Evolutionary conservation across 2,797 vertebrate species (phyloP).

Genomic region (Lepus townsendii): DNA sequence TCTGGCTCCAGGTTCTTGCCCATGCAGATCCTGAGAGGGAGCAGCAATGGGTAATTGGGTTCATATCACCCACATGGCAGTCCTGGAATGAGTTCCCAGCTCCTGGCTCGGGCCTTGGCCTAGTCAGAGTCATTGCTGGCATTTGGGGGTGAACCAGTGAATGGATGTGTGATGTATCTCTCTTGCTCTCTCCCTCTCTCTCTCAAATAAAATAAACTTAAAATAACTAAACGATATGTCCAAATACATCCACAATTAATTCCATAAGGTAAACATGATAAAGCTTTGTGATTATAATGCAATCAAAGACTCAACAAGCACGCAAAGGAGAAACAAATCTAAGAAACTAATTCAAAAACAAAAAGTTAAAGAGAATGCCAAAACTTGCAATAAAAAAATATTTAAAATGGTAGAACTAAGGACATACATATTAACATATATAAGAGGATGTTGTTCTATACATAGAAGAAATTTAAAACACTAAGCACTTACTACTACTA

Average conservation of each 20-base stretch:
- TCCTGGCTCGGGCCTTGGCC: too few species aligned
- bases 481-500: not conserved
- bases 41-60: too few species aligned
- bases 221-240: not conserved
- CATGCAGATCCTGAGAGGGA: too few species aligned
- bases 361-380: slow-evolving; percentile 1
- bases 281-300: not conserved
- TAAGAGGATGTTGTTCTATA: slow-evolving; percentile 8
- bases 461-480: slow-evolving; percentile 43
- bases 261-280: slow-evolving; percentile 26
- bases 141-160: too few species aligned
- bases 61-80: too few species aligned
- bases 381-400: slow-evolving; percentile 21
- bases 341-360: not conserved
- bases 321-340: not conserved
- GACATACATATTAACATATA: not conserved
- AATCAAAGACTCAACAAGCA: not conserved
- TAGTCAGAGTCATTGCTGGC: too few species aligned
- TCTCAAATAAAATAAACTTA: not conserved
- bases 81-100: too few species aligned
- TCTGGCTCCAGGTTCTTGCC: too few species aligned
- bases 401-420: slow-evolving; percentile 10
- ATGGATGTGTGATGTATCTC: too few species aligned
- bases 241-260: slow-evolving; percentile 30
- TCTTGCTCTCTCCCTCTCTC: too few species aligned